These are phyloP conservation scores for Arctia plantaginis DNA, from an alignment of 2,888 invertebrate genomes.

Conservation along the genomic window DNA sequence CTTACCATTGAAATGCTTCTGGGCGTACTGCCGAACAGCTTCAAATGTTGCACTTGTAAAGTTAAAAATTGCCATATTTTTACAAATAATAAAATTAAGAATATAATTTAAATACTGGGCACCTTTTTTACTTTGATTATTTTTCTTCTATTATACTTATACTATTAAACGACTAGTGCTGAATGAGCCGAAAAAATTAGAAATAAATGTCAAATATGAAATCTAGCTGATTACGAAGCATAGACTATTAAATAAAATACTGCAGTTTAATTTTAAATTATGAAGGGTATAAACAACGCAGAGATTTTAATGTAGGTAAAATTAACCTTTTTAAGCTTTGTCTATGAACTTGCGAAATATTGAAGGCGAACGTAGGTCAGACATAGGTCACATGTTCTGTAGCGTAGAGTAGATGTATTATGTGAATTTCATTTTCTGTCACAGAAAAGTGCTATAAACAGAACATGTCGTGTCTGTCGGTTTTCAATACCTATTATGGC, in stretches of 20 bases:
- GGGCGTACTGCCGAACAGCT: slow-evolving; percentile 8
- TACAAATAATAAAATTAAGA: not conserved
- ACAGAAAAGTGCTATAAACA: too few species aligned
- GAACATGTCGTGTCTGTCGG: too few species aligned
- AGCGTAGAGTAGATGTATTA: too few species aligned
- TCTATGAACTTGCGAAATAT: not conserved
- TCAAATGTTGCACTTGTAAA: slow-evolving; percentile 8
- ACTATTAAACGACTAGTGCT: not conserved
- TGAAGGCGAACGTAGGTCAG: not conserved
- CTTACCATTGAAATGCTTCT: slow-evolving; percentile 7
- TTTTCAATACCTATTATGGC: too few species aligned
- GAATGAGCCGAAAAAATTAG: not conserved
- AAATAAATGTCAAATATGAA: slow-evolving; percentile 1
- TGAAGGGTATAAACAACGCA: not conserved
- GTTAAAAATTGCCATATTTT: slow-evolving; percentile 6
- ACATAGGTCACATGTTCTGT: too few species aligned
- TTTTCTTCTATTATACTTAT: not conserved
- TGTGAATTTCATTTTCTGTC: not conserved
- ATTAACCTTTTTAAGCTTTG: not conserved
- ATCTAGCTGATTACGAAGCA: not conserved
- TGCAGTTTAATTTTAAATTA: not conserved
- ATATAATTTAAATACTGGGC: not conserved
- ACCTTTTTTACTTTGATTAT: slow-evolving; percentile 2
- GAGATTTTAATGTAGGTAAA: not conserved
- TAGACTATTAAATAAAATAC: not conserved